Base-by-base conservation (phyloP, 2,113 vertebrate genomes). In the Amphilophus citrinellus region DNA sequence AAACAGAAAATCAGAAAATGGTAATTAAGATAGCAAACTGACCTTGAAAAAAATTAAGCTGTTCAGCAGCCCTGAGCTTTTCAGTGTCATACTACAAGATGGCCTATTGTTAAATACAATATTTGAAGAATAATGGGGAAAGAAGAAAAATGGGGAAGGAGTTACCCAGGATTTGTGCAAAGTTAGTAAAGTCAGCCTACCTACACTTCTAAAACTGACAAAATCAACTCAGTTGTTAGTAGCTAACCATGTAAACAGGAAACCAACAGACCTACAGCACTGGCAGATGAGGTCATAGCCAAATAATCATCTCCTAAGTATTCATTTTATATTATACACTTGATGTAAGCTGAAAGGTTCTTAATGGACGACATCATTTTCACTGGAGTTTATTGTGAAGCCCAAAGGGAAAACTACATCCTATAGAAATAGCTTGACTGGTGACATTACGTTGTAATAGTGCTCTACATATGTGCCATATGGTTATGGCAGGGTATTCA, bases 401-500 rank as follows among this genome's bases (percentile, higher is more conserved):
- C 66, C 75, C 65, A 79, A 77, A 82, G 80, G 61, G 71, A 78
- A 80, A 80, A 42, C 82, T 61, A 78, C 60, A 75, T 68, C 61
- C 39, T 88, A 37, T 35, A 59, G 81, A 82, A 68, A 60, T 27
- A 79, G 56, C 82, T 82, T 27, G 78, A 84, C 71, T 30, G 4
- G 63, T 42, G 61, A 83, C 59, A 76, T 86, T 84, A 79, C 78
- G 84, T 78, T 82, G 84, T 89, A 82, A 61, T 85, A 88, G 79
- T 87, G 57, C 76, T 77, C 39, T 75, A 11, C 63, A 79, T 71
- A 82, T 30, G 82, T 73, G 76, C 73, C 68, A 66, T 77, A 50
- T 59, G 62, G 50, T 88, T n/a, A 63, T 66, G 17, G 56, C 75
- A 81, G 76, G 27, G 71, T 68, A 65, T 89, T 90, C 58, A 85